A percentile compares a stretch with the other conserved stretches of the same genome.
These are phyloP conservation scores for Dascillus cervinus DNA, from an alignment of 2,888 invertebrate species.

Conservation along the genomic window DNA sequence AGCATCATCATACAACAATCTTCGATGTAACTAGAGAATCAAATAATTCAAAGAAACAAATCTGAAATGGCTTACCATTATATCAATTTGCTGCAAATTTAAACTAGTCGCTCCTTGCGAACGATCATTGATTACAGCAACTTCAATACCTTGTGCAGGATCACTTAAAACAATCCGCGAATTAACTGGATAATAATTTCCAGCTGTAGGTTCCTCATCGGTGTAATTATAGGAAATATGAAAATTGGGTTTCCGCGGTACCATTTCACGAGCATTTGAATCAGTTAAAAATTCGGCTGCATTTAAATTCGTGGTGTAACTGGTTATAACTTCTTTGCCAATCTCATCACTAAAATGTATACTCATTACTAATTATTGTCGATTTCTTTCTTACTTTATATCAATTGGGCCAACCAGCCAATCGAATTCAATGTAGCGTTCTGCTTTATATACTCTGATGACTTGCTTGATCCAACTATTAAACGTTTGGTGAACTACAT, in stretches of 20 bases:
- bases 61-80: too few species aligned
- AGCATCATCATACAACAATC: constrained; percentile 74
- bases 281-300: constrained; percentile 65
- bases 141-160: constrained; percentile 35
- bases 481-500: constrained; percentile 59
- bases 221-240: constrained; percentile 51
- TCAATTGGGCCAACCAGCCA: constrained; percentile 59
- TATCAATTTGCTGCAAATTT: too few species aligned
- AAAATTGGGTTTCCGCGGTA: constrained; percentile 51
- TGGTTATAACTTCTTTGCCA: constrained; percentile 63
- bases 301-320: constrained; percentile 53
- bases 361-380: too few species aligned
- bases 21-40: too few species aligned
- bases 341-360: constrained; percentile 35
- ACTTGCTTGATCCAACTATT: constrained; percentile 55
- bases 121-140: constrained; percentile 54
- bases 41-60: too few species aligned
- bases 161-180: constrained; percentile 54
- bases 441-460: constrained; percentile 48
- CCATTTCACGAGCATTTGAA: constrained; percentile 68
- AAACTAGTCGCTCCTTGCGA: constrained; percentile 55
- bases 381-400: constrained; percentile 43
- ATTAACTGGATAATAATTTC: constrained; percentile 71
- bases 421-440: constrained; percentile 48
- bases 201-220: constrained; percentile 49